Evolutionary conservation across 2,797 vertebrate species (phyloP), one percentile per base, ranked within the genome.

Genomic region (Platalea minor): DNA sequence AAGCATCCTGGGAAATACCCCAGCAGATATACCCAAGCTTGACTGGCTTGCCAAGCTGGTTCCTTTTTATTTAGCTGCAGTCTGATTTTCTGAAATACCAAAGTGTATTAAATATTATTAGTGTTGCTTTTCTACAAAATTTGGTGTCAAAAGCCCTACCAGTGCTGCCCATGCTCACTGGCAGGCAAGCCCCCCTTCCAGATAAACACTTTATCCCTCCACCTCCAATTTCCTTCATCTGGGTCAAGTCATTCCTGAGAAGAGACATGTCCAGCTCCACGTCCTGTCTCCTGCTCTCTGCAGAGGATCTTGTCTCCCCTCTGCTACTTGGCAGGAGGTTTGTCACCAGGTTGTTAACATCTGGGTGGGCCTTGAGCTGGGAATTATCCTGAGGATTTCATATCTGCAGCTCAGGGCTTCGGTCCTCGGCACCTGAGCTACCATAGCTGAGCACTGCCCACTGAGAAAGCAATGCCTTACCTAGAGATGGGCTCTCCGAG

Each of bases 401-500:
- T 18, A 33, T 80, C 54, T 64, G 45, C 75, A 45, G 45, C 61
- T 81, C 64, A 77, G 19, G n/a, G 24, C 33, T 68, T 74, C 1
- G 0, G 35, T 39, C 21, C 28, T 50, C 2, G 2, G 24, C 43
- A 59, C 35, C 19, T 54, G 59, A 50, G 37, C 82, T 84, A 21
- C 26, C 51, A 35, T 2, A 1, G 17, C 18, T 39, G 43, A 77
- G 15, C 1, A 0, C 25, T 72, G 21, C 37, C 43, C n/a, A 29
- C 20, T 0, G 1, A 63, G 43, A 80, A 46, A 67, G 16, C 20
- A 48, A 28, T 46, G 13, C 37, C 37, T 28, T 50, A 18, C 31
- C 19, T 12, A 41, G 4, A 67, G 3, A 17, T 6, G 4, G 13
- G 21, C 7, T 70, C 17, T 70, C 39, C 1, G 0, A 28, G 9